Evolutionary conservation across 2,888 invertebrate species (phyloP), one percentile per base, ranked within the genome.

Genomic region (Hybos culiciformis): DNA sequence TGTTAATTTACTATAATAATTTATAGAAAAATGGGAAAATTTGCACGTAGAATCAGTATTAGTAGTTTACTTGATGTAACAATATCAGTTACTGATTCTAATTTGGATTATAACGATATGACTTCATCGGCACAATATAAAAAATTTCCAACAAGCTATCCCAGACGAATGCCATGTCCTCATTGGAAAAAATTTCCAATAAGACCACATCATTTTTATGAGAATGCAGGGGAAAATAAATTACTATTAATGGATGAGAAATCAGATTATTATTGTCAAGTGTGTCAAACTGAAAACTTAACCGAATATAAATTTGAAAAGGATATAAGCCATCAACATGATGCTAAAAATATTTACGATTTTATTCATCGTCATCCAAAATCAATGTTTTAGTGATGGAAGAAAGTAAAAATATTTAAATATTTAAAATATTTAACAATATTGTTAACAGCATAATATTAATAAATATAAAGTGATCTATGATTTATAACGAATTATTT

Each of bases 131-230:
- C 32, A 14, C 17, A 32, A 32, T 32, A 36, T 36, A n/a, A 19
- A 21, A 12, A 36, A 24, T 45, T 45, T 39, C 45, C 45, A 18
- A 45, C 38, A 37, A 45, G 45, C 26, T 33, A 39, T 20, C 20
- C n/a, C 8, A 37, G 45, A 23, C 39, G 45, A 20, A 23, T 45
- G 23, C 45, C 45, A 15, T 45, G 45, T 32, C 11, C 14, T 12
- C 45, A 45, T 39, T 45, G 45, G 45, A 19, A 45, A 29, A 36
- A 29, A 15, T 45, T 45, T 34, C 45, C 45, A 14, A 37, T 45
- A n/a, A 23, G 14, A 29, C 21, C 19, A n/a, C 7, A 19, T 31
- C 17, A 26, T 26, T 24, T 26, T 12, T 12, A 7, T 3, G 12
- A 12, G 11, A 26, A 29, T n/a, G 5, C 12, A 29, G n/a, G n/a